Evolutionary conservation across 1,140 invertebrate species (phyloP).

Genomic region (Zaprionus kolodkinae): DNA sequence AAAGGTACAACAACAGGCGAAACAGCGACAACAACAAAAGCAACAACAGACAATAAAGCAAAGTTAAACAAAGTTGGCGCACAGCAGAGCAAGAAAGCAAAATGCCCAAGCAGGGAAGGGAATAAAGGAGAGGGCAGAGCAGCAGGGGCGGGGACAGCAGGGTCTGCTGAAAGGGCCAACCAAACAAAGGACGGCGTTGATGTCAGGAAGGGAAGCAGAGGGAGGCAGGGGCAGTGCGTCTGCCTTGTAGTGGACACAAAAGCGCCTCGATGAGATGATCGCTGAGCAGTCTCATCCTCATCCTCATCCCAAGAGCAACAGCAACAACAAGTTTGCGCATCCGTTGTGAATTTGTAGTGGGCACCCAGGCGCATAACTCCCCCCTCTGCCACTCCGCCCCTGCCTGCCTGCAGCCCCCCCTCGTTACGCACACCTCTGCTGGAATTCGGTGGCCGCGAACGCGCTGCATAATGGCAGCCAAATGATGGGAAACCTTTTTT

Average conservation of each 20-base stretch:
- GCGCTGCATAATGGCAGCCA: constrained; percentile 78
- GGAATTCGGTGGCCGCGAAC: constrained; percentile 81
- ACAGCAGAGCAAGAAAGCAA: constrained; percentile 22
- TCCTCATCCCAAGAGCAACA: constrained; percentile 23
- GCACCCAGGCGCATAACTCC: constrained; percentile 64
- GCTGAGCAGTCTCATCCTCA: constrained; percentile 49
- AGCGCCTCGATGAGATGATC: constrained; percentile 77
- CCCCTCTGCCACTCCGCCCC: constrained; percentile 19
- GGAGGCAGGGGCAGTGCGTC: constrained; percentile 41
- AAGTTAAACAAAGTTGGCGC: constrained; percentile 78
- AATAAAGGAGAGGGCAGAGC: not conserved
- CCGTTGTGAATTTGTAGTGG: constrained; percentile 74
- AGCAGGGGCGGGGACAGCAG: constrained; percentile 3
- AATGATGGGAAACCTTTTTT: constrained; percentile 82
- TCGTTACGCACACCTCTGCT: constrained; percentile 67
- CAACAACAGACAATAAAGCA: constrained; percentile 66
- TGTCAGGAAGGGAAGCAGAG: constrained; percentile 32
- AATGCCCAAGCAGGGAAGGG: constrained; percentile 5
- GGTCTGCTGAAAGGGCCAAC: constrained; percentile 32
- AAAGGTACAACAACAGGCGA: constrained; percentile 21
- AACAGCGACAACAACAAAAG: constrained; percentile 19
- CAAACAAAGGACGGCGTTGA: constrained; percentile 53
- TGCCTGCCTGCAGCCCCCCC: constrained; percentile 41
- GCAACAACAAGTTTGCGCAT: constrained; percentile 53
- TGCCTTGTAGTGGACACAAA: constrained; percentile 63